phyloP scores from a whole-genome alignment of 2,888 invertebrate genomes.

The Gastrophysa polygoni region DNA sequence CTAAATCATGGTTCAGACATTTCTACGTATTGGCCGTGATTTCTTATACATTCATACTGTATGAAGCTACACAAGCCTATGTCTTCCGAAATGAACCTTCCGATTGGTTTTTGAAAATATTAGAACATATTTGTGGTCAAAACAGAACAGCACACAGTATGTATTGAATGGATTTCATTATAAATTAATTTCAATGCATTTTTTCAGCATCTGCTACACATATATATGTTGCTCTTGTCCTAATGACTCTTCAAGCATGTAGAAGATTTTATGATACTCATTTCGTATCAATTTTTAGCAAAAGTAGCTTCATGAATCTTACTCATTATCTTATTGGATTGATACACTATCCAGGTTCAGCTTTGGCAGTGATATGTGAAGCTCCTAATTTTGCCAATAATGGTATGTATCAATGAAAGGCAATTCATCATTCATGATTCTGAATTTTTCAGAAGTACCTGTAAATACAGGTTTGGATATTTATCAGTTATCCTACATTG shows the following conservation, averaged over 20 bases:
- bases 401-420: constrained; percentile 12
- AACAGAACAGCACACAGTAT: constrained; percentile 58
- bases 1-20: constrained; percentile 81
- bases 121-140: constrained; percentile 60
- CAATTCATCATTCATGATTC: too few relatives aligned
- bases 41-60: constrained; percentile 61
- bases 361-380: constrained; percentile 71
- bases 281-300: constrained; percentile 80
- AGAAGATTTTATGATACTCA: constrained; percentile 83
- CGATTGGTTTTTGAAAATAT: constrained; percentile 57
- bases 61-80: constrained; percentile 61
- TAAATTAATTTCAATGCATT: too few relatives aligned
- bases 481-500: constrained; percentile 39
- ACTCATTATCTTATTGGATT: constrained; percentile 78
- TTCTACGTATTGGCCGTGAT: constrained; percentile 76
- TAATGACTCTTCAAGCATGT: constrained; percentile 73
- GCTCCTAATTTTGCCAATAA: constrained; percentile 68
- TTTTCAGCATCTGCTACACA: constrained; percentile 65
- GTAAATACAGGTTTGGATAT: constrained; percentile 21
- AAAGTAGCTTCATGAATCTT: constrained; percentile 76
- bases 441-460: constrained; percentile 26
- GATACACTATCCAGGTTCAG: constrained; percentile 76
- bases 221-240: constrained; percentile 64
- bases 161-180: constrained; percentile 11
- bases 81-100: constrained; percentile 60